Percentiles rank a stretch among this genome's conserved stretches.
Evolutionary conservation across 2,113 vertebrate species (phyloP).

Genomic region (Pituophis catenifer): DNA sequence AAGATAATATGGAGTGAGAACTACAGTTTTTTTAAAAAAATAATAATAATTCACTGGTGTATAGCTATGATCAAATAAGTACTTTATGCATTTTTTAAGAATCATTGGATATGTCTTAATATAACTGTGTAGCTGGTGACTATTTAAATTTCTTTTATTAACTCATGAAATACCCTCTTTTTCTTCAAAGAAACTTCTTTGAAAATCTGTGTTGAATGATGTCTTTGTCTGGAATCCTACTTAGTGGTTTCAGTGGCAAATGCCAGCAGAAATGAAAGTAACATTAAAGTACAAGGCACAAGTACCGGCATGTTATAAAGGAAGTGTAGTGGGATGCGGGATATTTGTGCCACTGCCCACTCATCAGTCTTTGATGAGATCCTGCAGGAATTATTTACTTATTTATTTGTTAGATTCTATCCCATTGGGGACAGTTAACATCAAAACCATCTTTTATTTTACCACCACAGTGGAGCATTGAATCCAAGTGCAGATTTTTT

Average conservation of each 20-base stretch:
- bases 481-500: neutral
- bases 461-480: too few species aligned
- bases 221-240: too few species aligned
- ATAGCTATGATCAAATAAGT: neutral
- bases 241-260: too few species aligned
- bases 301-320: too few species aligned
- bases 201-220: neutral
- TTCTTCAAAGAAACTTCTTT: neutral
- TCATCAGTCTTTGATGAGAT: neutral
- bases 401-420: neutral
- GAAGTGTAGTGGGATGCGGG: too few species aligned
- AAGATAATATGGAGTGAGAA: neutral
- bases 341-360: too few species aligned
- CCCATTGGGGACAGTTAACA: neutral
- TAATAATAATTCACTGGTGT: neutral
- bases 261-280: too few species aligned
- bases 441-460: neutral
- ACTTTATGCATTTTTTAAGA: neutral
- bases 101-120: neutral
- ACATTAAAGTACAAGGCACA: too few species aligned
- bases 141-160: neutral
- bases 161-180: neutral
- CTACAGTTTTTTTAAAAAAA: too few species aligned
- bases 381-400: neutral
- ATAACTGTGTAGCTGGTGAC: neutral